Conservation (phyloP, 2,113 vertebrate genomes). For the Cephalopholis sonnerati region DNA sequence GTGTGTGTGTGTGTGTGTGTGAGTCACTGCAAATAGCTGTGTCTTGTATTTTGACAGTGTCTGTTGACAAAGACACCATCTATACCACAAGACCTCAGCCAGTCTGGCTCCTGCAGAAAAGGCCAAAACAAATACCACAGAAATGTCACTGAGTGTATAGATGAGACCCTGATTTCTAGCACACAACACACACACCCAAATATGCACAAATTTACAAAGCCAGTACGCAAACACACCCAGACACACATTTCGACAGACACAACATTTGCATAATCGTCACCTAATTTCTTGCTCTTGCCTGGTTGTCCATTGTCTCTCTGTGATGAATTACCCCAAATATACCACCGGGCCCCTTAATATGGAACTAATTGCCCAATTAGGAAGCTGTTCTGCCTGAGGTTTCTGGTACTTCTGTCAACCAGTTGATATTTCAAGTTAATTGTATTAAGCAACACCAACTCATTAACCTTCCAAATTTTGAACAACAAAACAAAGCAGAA, state of each 20-base stretch:
- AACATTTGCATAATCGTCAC: constrained; percentile 31
- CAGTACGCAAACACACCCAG: not conserved
- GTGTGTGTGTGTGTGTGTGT: constrained; percentile 5
- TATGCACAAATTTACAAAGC: not conserved
- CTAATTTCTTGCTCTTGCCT: constrained; percentile 19
- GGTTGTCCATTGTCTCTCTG: constrained; percentile 5
- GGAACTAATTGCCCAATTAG: constrained; percentile 53
- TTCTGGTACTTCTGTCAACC: not conserved
- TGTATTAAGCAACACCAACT: not conserved
- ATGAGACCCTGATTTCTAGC: not conserved
- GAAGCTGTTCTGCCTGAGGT: constrained; percentile 5
- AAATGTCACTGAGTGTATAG: constrained; percentile 49
- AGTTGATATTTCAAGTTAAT: constrained; percentile 26
- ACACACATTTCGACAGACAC: not conserved
- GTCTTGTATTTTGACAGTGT: constrained; percentile 36
- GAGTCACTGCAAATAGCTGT: constrained; percentile 13
- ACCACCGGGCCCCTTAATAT: not conserved
- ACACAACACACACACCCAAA: not conserved
- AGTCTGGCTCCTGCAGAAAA: constrained; percentile 30
- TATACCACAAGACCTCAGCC: constrained; percentile 26
- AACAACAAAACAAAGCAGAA: not conserved
- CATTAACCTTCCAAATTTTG: not conserved
- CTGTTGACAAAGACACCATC: constrained; percentile 37
- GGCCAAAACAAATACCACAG: constrained; percentile 54
- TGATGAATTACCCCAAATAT: constrained; percentile 46